Evolutionary conservation across 2,888 invertebrate genomes (phyloP).

Genomic region (Leptura quadrifasciata): DNA sequence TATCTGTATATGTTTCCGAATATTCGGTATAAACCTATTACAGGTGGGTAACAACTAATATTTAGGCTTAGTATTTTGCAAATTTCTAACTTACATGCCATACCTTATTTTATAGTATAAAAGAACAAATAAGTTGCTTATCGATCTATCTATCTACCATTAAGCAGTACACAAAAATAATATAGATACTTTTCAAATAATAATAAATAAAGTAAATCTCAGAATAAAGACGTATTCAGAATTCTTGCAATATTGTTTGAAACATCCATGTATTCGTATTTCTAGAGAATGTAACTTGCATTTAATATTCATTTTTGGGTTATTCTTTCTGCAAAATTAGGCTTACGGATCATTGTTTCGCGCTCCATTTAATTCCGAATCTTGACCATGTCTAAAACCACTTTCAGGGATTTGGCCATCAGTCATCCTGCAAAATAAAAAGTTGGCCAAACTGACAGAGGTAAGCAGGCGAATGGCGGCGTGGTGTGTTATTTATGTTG

Average conservation of each 20-base stretch:
- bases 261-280: background rate
- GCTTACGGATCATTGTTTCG: slow-evolving; percentile 12
- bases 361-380: slow-evolving; percentile 37
- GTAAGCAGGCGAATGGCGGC: slow-evolving; percentile 46
- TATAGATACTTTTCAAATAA: no score
- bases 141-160: no score
- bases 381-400: slow-evolving; percentile 41
- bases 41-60: no score
- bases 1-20: no score
- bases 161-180: no score
- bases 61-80: no score
- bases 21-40: no score
- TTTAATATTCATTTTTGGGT: slow-evolving; percentile 1
- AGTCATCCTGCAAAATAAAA: slow-evolving; percentile 48
- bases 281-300: background rate
- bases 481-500: slow-evolving; percentile 63
- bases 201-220: background rate
- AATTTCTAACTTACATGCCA: no score
- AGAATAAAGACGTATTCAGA: background rate
- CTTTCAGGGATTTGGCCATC: slow-evolving; percentile 36
- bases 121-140: no score
- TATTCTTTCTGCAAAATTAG: background rate
- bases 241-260: background rate
- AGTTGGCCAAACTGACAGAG: slow-evolving; percentile 50
- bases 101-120: no score